phyloP scores from a whole-genome alignment of 2,888 invertebrate genomes.

The Coelinius sp. region DNA sequence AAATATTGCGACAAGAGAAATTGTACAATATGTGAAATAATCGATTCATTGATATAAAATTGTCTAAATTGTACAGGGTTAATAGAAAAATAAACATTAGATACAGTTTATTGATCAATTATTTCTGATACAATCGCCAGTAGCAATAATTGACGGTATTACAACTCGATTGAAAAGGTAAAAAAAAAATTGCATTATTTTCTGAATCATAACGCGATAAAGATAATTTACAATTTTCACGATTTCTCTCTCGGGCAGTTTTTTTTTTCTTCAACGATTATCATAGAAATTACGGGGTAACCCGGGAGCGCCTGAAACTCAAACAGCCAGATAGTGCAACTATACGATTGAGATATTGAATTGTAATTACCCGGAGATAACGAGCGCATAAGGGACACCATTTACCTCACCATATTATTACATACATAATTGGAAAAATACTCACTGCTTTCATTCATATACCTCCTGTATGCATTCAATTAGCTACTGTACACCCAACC shows the following conservation, averaged over 20 bases:
- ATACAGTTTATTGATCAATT: background rate
- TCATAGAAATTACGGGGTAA: background rate
- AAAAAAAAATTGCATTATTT: background rate
- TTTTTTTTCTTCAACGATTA: background rate
- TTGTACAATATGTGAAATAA: too few relatives aligned
- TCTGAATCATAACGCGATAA: background rate
- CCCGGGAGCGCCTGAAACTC: background rate
- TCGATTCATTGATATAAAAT: too few relatives aligned
- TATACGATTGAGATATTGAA: constrained; percentile 21
- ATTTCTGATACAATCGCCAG: background rate
- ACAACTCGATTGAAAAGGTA: background rate
- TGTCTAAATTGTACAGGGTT: too few relatives aligned
- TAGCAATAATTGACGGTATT: background rate
- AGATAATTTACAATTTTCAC: constrained; percentile 3
- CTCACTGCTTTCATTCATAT: background rate
- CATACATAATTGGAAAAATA: constrained; percentile 17
- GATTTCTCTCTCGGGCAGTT: constrained; percentile 3
- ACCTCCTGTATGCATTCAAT: background rate
- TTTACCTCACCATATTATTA: constrained; percentile 8
- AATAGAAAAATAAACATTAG: background rate
- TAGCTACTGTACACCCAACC: background rate
- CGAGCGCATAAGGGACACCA: constrained; percentile 2
- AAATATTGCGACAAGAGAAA: too few relatives aligned
- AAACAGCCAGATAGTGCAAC: background rate
- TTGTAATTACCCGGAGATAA: constrained; percentile 18